Conservation (phyloP, 2,888 invertebrate species). For the Luperina testacea region DNA sequence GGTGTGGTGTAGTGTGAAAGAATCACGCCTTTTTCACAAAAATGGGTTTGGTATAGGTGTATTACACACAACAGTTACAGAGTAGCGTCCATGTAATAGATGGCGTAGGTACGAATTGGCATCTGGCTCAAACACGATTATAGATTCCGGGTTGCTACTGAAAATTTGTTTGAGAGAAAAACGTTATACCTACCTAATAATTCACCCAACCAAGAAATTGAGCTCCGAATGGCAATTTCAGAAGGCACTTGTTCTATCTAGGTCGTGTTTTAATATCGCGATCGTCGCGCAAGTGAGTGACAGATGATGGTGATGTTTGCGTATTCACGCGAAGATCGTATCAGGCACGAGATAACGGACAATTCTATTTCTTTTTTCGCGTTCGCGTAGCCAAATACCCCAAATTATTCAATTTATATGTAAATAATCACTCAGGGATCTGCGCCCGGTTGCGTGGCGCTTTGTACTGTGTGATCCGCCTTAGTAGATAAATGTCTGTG, state of each 20-base stretch:
- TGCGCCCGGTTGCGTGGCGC: neutral
- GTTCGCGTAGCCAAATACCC: neutral
- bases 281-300: neutral
- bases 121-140: neutral
- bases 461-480: neutral
- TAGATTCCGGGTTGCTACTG: neutral
- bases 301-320: neutral
- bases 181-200: neutral
- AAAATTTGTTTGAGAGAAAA: neutral
- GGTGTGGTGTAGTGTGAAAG: neutral
- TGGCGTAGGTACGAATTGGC: neutral
- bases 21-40: neutral
- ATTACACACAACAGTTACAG: neutral
- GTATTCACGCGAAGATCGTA: neutral
- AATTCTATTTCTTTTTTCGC: neutral
- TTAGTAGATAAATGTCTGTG: neutral
- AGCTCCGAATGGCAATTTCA: neutral
- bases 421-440: neutral
- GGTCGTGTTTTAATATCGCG: neutral
- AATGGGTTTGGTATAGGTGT: neutral
- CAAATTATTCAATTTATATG: neutral
- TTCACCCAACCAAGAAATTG: neutral
- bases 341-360: neutral
- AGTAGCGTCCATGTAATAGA: neutral
- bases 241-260: neutral